A percentile compares a stretch with the other conserved stretches of the same genome.
Conservation (phyloP, 2,888 invertebrate species). For the Drosophila setosimentum region DNA sequence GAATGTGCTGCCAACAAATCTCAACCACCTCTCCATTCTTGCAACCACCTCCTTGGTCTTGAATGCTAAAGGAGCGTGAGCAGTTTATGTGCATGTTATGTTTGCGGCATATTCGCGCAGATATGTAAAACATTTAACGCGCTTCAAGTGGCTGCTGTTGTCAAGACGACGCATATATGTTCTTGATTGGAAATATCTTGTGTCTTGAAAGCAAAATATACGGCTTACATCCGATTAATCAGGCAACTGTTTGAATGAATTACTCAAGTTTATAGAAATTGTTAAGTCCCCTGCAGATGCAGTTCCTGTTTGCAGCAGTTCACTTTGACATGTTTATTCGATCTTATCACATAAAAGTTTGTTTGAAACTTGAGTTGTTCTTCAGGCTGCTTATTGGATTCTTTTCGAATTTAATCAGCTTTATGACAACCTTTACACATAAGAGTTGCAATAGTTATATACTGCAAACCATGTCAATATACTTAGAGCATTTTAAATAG, state of each 20-base stretch:
- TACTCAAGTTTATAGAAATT: conserved; percentile 18
- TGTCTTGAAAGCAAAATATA: background rate
- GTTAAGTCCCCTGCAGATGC: conserved; percentile 18
- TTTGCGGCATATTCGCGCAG: conserved; percentile 58
- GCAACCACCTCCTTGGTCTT: background rate
- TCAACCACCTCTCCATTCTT: background rate
- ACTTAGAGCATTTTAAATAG: background rate
- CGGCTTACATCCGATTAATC: conserved; percentile 40
- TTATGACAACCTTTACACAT: background rate
- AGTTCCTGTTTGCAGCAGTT: background rate
- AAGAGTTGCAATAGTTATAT: background rate
- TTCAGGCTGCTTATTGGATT: background rate
- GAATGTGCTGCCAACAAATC: conserved; percentile 43
- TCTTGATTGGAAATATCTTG: conserved; percentile 24
- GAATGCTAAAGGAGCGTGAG: conserved; percentile 36
- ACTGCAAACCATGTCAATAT: background rate
- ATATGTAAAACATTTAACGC: conserved; percentile 61
- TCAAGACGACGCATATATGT: conserved; percentile 17
- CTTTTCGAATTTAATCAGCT: background rate
- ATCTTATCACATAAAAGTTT: background rate
- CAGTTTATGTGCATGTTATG: conserved; percentile 63
- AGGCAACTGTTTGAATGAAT: conserved; percentile 19
- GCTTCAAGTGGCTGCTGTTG: conserved; percentile 46
- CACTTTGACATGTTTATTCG: background rate
- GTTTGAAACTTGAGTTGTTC: background rate